Conservation (phyloP, 2,888 invertebrate species). For the Melieria omissa region DNA sequence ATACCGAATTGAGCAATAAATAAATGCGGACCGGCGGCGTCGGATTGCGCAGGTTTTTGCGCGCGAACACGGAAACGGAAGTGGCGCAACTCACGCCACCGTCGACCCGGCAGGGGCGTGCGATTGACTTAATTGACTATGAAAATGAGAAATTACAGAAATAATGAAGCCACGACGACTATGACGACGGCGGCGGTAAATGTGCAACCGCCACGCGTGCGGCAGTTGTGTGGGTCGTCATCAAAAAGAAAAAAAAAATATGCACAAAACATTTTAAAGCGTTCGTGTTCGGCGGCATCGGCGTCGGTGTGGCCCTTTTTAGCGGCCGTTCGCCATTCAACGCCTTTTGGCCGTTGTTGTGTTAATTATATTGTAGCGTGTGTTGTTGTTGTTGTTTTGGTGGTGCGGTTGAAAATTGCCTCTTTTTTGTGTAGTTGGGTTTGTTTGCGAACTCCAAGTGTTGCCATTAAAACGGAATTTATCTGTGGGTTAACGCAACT, state of each 20-base stretch:
- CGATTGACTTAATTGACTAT: slow-evolving; percentile 68
- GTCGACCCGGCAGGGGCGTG: slow-evolving; percentile 59
- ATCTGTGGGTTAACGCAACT: slow-evolving; percentile 25
- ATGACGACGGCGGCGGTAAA: slow-evolving; percentile 51
- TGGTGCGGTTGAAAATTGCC: slow-evolving; percentile 8
- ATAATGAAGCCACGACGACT: slow-evolving; percentile 41
- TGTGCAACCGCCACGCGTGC: slow-evolving; percentile 47
- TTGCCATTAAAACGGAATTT: slow-evolving; percentile 29
- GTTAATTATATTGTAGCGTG: slow-evolving; percentile 10
- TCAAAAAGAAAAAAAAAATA: not conserved
- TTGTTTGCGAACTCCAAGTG: slow-evolving; percentile 3
- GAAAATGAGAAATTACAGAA: slow-evolving; percentile 64
- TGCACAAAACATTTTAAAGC: slow-evolving; percentile 8
- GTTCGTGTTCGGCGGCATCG: slow-evolving; percentile 15
- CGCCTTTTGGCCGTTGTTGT: slow-evolving; percentile 3
- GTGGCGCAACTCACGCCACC: no score
- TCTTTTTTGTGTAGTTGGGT: not conserved
- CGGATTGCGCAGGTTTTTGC: no score
- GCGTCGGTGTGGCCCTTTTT: not conserved
- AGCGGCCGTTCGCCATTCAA: not conserved
- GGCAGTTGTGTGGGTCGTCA: not conserved
- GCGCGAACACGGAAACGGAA: no score
- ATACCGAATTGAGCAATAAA: no score
- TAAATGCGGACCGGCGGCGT: no score
- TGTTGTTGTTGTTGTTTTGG: slow-evolving; percentile 20